Conservation (phyloP, 2,113 vertebrate genomes). For the Gavia stellata region DNA sequence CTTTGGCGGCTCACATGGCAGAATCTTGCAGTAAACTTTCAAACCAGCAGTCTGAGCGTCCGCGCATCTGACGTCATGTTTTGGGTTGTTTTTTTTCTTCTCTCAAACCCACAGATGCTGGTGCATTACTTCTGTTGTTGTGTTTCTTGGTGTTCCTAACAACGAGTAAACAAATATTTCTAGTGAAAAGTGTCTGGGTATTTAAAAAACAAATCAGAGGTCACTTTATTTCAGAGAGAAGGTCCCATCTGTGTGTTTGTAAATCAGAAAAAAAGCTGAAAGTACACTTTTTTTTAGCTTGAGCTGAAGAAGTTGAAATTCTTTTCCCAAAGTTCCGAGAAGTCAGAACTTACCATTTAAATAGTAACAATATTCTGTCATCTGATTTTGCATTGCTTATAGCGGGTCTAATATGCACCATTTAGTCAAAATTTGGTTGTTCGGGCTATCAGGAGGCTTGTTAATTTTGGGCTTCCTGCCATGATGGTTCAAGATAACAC, state of each 20-base stretch:
- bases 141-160: neutral
- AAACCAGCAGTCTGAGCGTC: neutral
- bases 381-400: neutral
- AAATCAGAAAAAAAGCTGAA: neutral
- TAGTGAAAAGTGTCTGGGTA: neutral
- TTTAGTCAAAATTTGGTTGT: neutral
- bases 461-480: neutral
- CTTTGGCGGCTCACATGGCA: neutral
- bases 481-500: neutral
- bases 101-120: neutral
- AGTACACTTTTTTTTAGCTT: neutral
- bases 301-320: neutral
- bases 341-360: neutral
- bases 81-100: neutral
- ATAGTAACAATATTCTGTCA: neutral
- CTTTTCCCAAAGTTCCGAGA: neutral
- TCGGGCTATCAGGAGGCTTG: neutral
- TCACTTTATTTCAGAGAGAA: neutral
- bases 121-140: fast-evolving
- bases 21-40: neutral
- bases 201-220: neutral
- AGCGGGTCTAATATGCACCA: neutral
- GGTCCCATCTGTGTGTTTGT: neutral
- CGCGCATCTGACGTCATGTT: neutral
- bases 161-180: neutral